These are phyloP conservation scores for Leucania comma DNA, from an alignment of 2,888 invertebrate genomes.

Conservation along the genomic window DNA sequence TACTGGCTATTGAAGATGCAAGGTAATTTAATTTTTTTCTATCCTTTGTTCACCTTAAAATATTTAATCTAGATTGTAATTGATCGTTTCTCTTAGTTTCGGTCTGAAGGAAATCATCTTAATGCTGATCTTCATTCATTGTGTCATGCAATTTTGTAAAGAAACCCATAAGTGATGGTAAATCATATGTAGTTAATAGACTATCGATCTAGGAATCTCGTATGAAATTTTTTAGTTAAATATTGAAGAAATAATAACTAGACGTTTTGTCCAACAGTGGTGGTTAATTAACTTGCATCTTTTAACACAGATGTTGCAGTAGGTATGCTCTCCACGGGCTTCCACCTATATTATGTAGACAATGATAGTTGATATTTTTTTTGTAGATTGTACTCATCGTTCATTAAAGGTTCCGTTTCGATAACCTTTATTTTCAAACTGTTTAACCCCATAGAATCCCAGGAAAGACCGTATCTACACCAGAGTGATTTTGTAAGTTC, in stretches of 20 bases:
- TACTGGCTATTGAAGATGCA: conserved; percentile 92
- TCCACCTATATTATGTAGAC: no score
- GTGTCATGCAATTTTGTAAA: conserved; percentile 10
- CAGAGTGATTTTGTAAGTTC: no score
- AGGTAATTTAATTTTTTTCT: conserved; percentile 82
- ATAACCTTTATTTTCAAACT: conserved; percentile 1
- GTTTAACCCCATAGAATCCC: neutral
- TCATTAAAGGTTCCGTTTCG: neutral
- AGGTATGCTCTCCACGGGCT: no score
- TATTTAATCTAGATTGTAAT: conserved; percentile 3
- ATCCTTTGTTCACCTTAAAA: neutral
- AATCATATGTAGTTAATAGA: neutral
- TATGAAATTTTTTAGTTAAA: neutral
- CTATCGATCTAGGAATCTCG: neutral
- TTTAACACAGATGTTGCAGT: neutral
- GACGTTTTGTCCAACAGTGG: conserved; percentile 47
- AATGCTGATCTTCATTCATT: conserved; percentile 17
- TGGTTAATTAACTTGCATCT: conserved; percentile 33
- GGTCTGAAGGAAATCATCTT: neutral
- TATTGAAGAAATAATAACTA: neutral
- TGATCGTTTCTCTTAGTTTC: neutral
- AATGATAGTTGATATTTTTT: no score
- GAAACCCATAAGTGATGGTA: neutral
- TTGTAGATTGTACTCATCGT: neutral
- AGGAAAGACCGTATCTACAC: no score